phyloP scores from a whole-genome alignment of 2,113 vertebrate species.

The Cololabis saira region DNA sequence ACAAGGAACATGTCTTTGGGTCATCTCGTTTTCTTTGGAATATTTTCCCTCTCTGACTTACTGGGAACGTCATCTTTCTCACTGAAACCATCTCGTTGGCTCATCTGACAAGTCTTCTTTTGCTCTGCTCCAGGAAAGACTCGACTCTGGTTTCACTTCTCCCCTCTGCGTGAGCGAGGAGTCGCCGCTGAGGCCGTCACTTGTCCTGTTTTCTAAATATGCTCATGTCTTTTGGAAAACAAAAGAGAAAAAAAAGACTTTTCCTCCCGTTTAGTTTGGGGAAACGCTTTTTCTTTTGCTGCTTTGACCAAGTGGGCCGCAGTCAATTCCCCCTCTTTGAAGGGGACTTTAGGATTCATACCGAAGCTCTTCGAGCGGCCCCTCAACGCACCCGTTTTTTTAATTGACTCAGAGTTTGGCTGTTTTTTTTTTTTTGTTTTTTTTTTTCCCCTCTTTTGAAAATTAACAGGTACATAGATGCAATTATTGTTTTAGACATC shows the following conservation, averaged over 20 bases:
- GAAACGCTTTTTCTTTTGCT: slow-evolving; percentile 65
- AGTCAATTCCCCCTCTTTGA: slow-evolving; percentile 36
- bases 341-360: slow-evolving; percentile 52
- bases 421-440: not conserved
- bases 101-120: slow-evolving; percentile 70
- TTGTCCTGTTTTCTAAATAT: slow-evolving; percentile 57
- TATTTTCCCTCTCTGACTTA: slow-evolving; percentile 53
- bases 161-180: slow-evolving; percentile 48
- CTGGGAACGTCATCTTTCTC: slow-evolving; percentile 66
- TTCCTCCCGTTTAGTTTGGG: slow-evolving; percentile 39
- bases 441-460: slow-evolving; percentile 20
- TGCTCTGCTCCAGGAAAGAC: slow-evolving; percentile 47
- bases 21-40: slow-evolving; percentile 71
- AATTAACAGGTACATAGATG: slow-evolving; percentile 67
- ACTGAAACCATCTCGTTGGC: slow-evolving; percentile 61
- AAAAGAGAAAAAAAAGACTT: slow-evolving; percentile 29
- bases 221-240: slow-evolving; percentile 63
- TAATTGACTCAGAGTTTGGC: slow-evolving; percentile 15
- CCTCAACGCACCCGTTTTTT: slow-evolving; percentile 59
- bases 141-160: slow-evolving; percentile 48
- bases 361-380: slow-evolving; percentile 59
- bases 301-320: slow-evolving; percentile 67
- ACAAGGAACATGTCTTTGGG: slow-evolving; percentile 76
- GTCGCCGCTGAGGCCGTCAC: slow-evolving; percentile 43
- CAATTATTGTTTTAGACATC: slow-evolving; percentile 63